Conservation (phyloP, 2,888 invertebrate genomes). For the Drepana falcataria region DNA sequence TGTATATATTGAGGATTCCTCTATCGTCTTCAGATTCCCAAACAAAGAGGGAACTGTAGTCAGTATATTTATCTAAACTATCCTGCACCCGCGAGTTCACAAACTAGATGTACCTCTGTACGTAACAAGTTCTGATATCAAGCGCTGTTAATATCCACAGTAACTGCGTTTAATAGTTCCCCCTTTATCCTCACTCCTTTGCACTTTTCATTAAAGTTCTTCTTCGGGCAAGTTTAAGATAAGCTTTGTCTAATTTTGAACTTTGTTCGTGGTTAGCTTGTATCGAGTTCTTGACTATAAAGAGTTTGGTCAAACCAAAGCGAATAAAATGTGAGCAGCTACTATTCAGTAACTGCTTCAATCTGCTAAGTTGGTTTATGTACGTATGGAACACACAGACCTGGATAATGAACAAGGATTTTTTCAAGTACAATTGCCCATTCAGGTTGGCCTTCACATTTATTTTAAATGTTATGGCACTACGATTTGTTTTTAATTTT, state of each 20-base stretch:
- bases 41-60: too few species aligned
- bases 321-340: not conserved
- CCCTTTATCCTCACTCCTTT: conserved; percentile 10
- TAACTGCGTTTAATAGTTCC: conserved; percentile 6
- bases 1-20: too few species aligned
- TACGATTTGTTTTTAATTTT: too few species aligned
- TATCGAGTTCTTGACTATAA: not conserved
- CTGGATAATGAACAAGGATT: too few species aligned
- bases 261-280: not conserved
- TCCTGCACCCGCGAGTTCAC: not conserved
- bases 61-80: too few species aligned
- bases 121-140: conserved; percentile 6
- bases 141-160: conserved; percentile 7
- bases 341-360: too few species aligned
- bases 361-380: too few species aligned
- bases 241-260: conserved; percentile 17
- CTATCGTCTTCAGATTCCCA: too few species aligned
- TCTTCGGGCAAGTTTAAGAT: conserved; percentile 4
- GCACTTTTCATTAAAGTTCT: conserved; percentile 14
- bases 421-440: too few species aligned
- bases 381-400: too few species aligned
- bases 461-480: too few species aligned
- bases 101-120: not conserved
- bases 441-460: too few species aligned
- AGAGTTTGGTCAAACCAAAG: not conserved